Base-by-base conservation (phyloP, 2,888 invertebrate genomes). In the Cataglyphis rosenhaueri region DNA sequence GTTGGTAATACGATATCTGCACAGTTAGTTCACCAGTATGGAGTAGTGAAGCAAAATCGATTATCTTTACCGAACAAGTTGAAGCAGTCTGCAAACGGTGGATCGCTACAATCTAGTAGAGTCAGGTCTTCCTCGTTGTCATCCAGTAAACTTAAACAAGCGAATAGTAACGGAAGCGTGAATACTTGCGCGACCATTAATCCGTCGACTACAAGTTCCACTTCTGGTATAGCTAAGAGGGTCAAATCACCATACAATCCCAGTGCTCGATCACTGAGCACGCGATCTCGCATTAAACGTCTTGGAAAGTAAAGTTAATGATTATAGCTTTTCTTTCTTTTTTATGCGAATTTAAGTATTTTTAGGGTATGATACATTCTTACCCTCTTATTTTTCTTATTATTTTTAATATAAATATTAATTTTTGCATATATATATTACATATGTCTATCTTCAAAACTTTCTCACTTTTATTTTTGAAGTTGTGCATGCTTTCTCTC, bases 261-360 rank as follows among this genome's bases (percentile, higher is more conserved):
- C 4, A 91, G 91, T 70, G 92, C 94, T 5, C 89, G 93, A 75
- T 93, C 94, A 3, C 87, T 94, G 4, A 92, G 92, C 57, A 94
- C 94, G 25, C 91, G 94, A 79, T 94, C 94, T 74, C 92, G 94
- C 44, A 93, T 94, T 59, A 94, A 94, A 82, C 93, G 94, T 9
- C 92, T 94, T 44, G 92, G 93, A 38, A 94, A 94, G 82, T 94
- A 88, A 93, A 52, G 38, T 44, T 12, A 66, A 44, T 66, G 55
- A 10, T 41, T 48, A n/a, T 52, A 73, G 21, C 44, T 62, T 61
- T 29, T 41, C 10, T 12, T 41, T 41, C 15, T 52, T n/a, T 52
- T n/a, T n/a, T n/a, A 52, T 52, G 64, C 21, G 6, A 70, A 52
- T 81, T 84, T 32, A 44, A 59, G 44, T 21, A 6, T 55, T 44